Evolutionary conservation across 1,140 invertebrate species (phyloP), one percentile per base, ranked within the genome.

Genomic region (Diorhabda carinulata): DNA sequence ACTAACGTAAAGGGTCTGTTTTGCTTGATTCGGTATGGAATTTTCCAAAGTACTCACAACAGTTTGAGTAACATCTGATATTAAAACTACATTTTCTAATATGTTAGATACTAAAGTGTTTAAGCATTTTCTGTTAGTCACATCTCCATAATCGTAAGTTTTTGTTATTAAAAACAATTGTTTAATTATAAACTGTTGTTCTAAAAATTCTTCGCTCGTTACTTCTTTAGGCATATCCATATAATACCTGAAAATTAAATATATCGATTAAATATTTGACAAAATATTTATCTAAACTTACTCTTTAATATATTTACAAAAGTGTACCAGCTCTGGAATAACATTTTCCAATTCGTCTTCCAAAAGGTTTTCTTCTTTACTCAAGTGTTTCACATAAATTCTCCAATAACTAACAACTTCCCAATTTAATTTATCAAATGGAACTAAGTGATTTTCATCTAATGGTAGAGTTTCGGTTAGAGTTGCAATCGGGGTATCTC

Each of bases 171-270:
- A 43, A 70, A 72, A 72, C 40, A 72, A 56, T n/a, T 72, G 68
- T 63, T 72, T 70, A 3, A 72, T 42, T 40, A 72, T 70, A 58
- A 68, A 70, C 58, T 72, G 71, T 40, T 70, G 57, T 66, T 70
- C 61, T 43, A 72, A 43, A 42, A 70, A 70, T 6, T 70, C 68
- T 43, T 41, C 47, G 43, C 57, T 63, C 57, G 68, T 56, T 56
- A 61, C 57, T n/a, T 52, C 64, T 45, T 47, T 65, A 7, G 58
- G 63, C 6, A 43, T 40, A 43, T 61, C 52, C 5, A 43, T 9
- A 43, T 57, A 70, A 43, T 60, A 70, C 42, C 68, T 70, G 47
- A 10, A 70, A 70, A 61, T 61, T 3, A 10, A 56, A 8, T 10
- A 63, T 43, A 41, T 61, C 41, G 3, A 61, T 61, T 4, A 25